phyloP scores from a whole-genome alignment of 2,888 invertebrate species.

The Acrocera orbiculus region DNA sequence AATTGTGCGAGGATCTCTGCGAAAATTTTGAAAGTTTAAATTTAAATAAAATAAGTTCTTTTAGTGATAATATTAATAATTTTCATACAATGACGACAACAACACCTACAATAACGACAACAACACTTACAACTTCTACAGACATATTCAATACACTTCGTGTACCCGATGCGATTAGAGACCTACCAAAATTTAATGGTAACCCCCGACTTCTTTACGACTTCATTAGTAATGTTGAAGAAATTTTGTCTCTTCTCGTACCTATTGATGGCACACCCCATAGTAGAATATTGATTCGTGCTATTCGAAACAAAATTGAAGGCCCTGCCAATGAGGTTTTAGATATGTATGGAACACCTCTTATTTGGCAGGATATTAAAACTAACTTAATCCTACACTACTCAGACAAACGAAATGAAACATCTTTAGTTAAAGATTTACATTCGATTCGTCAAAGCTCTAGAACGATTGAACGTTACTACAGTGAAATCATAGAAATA shows the following conservation, averaged over 20 bases:
- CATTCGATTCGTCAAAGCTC: constrained; percentile 9
- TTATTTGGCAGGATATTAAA: constrained; percentile 11
- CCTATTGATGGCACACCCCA: constrained; percentile 8
- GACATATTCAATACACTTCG: constrained; percentile 6
- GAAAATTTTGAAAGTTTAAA: too few relatives aligned
- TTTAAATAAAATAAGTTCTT: too few relatives aligned
- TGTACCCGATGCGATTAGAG: constrained; percentile 12
- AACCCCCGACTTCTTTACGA: constrained; percentile 8
- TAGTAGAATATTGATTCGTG: constrained; percentile 7
- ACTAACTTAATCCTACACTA: constrained; percentile 11
- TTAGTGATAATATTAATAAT: too few relatives aligned
- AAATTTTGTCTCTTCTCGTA: constrained; percentile 7
- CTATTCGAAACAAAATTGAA: constrained; percentile 12
- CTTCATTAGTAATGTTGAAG: constrained; percentile 11
- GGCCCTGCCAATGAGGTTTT: constrained; percentile 13
- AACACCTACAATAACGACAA: too few relatives aligned
- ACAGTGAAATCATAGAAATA: constrained; percentile 14
- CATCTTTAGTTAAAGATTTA: constrained; percentile 11
- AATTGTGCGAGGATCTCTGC: too few relatives aligned
- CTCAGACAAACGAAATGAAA: constrained; percentile 12
- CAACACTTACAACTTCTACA: too few relatives aligned
- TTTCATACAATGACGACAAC: too few relatives aligned
- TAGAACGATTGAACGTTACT: constrained; percentile 12
- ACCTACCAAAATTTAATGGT: constrained; percentile 10
- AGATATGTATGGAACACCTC: constrained; percentile 11